Base-by-base conservation (phyloP, 2,113 vertebrate genomes). In the Nesogale talazaci region DNA sequence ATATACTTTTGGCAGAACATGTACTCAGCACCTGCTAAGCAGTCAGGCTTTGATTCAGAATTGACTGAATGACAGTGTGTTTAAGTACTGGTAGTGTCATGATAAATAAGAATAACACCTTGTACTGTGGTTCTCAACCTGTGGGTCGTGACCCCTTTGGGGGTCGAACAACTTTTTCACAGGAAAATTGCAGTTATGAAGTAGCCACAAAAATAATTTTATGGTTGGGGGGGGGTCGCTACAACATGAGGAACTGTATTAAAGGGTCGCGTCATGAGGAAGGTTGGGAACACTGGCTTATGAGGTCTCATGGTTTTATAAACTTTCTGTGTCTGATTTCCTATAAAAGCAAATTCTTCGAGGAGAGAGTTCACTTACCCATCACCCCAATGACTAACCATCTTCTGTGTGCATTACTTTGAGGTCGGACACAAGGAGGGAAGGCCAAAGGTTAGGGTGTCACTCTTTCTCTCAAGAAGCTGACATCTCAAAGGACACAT, bases 1-100 rank as follows among this genome's bases (percentile, higher is more conserved):
- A 38, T 40, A 75, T 12, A 75, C 25, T 15, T 40, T 38, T 22
- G 88, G 29, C 16, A 88, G 88, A 4, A 38, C 69, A 78, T 90
- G 90, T 69, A 74, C 88, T 83, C 83, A 86, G 10, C 9, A 93
- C 67, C 19, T 85, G 67, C 42, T 94, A 88, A 52, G 46, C 46
- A 52, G 46, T 52, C 46, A 52, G 46, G 46, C 46, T 52, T 52
- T 52, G 46, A 52, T 9, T 52, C 10, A 12, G 46, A 10, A 52
- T 52, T 52, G 46, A 11, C 46, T 10, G 46, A 52, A 9, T 52
- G 46, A 52, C 46, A 52, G 46, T 52, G 46, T 9, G 46, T 52
- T 52, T 52, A 5, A 72, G 11, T 83, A 63, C 1, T 52, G n/a
- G 38, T n/a, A 19, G 56, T 76, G 81, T 2, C 38, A 94, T 84